Evolutionary conservation across 2,888 invertebrate genomes (phyloP), one percentile per base, ranked within the genome.

Genomic region (Seira ritae): DNA sequence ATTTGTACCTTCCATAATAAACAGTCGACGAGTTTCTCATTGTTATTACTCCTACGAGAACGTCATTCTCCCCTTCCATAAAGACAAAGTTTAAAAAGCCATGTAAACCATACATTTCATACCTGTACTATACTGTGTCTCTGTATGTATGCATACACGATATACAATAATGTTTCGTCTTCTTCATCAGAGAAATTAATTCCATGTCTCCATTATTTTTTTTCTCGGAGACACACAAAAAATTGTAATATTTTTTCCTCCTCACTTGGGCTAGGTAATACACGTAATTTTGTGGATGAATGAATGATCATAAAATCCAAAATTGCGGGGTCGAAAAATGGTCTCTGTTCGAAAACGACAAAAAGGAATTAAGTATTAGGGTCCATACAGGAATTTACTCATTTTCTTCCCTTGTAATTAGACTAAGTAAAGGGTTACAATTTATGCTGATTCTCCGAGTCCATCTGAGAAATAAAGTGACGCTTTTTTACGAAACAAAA

Each of bases 151-250:
- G 65, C 6, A 65, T 20, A 12, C 3, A 3, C 2, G 15, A 69
- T 17, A 10, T 19, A 69, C 15, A 10, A 22, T 69, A 72, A 17
- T 8, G 55, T 15, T 62, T 72, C 65, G 55, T 75, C 75, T 79
- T 69, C 62, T 84, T 75, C 46, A 84, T 84, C 80, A 69, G 79
- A 84, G n/a, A 84, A 84, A 84, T 84, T 84, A 84, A 84, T 84
- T 84, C 84, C 84, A 84, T 84, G 84, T 84, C 84, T 84, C 84
- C 84, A 84, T 84, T 84, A 79, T 79, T 75, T n/a, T n/a, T n/a
- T n/a, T n/a, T 80, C 72, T 80, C 67, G 72, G 80, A 76, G 72
- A 84, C 84, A 20, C 31, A 84, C 42, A 15, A 72, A n/a, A 60
- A 72, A 79, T 67, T 80, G 80, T 80, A 80, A 80, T 80, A 73